These are phyloP conservation scores for Theretra japonica DNA, from an alignment of 2,888 invertebrate genomes.

Conservation along the genomic window DNA sequence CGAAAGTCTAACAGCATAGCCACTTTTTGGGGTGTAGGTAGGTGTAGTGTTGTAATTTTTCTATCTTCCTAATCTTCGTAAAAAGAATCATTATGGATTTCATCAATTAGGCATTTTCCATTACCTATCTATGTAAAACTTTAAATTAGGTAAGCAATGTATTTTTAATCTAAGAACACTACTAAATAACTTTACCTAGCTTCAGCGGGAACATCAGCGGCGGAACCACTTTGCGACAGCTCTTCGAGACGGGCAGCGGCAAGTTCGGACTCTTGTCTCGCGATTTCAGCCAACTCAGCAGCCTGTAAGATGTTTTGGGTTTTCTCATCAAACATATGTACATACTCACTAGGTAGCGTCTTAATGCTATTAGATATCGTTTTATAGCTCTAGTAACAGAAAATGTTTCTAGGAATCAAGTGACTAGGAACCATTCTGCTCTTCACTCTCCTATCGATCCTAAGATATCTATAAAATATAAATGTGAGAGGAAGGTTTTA, in stretches of 20 bases:
- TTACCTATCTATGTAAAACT: not conserved
- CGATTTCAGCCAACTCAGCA: constrained; percentile 88
- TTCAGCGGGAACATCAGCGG: constrained; percentile 72
- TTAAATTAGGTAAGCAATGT: no score
- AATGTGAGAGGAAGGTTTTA: no score
- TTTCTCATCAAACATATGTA: not conserved
- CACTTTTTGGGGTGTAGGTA: no score
- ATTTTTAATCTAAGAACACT: not conserved
- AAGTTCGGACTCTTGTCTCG: constrained; percentile 84
- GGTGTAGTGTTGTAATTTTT: not conserved
- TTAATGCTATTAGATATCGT: constrained; percentile 22
- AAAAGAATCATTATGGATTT: not conserved
- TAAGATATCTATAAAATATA: no score
- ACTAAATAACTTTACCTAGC: constrained; percentile 55
- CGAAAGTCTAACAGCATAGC: no score
- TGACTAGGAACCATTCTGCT: no score
- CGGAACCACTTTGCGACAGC: constrained; percentile 74
- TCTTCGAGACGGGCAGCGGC: constrained; percentile 86
- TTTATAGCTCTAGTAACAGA: no score
- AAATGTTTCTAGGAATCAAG: no score
- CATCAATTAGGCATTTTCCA: not conserved
- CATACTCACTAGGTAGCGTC: not conserved
- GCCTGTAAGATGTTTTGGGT: constrained; percentile 77
- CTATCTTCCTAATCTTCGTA: no score
- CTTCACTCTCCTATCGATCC: no score